phyloP scores from a whole-genome alignment of 2,113 vertebrate species.

The Scomber scombrus region DNA sequence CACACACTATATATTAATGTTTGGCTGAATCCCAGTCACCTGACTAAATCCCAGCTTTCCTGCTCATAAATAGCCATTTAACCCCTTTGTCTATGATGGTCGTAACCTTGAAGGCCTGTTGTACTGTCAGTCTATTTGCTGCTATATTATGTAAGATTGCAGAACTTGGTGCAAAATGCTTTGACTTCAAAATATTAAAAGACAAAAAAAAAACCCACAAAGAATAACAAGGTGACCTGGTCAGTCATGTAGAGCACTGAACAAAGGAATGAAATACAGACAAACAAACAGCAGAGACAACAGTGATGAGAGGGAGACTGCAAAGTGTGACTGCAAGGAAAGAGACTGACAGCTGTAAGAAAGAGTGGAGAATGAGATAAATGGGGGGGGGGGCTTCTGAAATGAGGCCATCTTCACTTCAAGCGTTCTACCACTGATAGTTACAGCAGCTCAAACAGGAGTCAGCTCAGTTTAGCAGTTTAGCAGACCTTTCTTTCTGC shows the following conservation, averaged over 20 bases:
- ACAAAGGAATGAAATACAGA: conserved; percentile 1
- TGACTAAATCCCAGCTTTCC: neutral
- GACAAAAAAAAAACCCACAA: neutral
- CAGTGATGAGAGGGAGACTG: neutral
- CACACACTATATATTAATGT: neutral
- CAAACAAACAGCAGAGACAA: neutral
- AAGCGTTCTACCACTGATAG: conserved; percentile 21
- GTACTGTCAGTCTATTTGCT: neutral
- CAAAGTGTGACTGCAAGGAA: conserved; percentile 1
- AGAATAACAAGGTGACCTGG: conserved; percentile 31
- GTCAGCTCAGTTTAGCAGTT: conserved; percentile 11
- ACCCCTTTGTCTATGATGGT: neutral
- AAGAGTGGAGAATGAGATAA: conserved; percentile 15
- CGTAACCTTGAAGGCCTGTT: conserved; percentile 20
- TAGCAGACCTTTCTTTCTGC: conserved; percentile 34
- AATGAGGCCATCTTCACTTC: neutral
- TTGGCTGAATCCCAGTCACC: neutral
- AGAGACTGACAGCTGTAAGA: conserved; percentile 19
- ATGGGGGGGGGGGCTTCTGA: conserved; percentile 12
- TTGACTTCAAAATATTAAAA: conserved; percentile 3
- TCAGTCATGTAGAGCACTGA: conserved; percentile 19
- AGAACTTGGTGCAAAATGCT: conserved; percentile 20
- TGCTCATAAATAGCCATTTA: neutral
- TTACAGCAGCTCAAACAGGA: conserved; percentile 7
- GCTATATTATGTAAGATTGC: conserved; percentile 10